Evolutionary conservation across 1,140 invertebrate genomes (phyloP), one percentile per base, ranked within the genome.

Genomic region (Drosophila nebulosa): DNA sequence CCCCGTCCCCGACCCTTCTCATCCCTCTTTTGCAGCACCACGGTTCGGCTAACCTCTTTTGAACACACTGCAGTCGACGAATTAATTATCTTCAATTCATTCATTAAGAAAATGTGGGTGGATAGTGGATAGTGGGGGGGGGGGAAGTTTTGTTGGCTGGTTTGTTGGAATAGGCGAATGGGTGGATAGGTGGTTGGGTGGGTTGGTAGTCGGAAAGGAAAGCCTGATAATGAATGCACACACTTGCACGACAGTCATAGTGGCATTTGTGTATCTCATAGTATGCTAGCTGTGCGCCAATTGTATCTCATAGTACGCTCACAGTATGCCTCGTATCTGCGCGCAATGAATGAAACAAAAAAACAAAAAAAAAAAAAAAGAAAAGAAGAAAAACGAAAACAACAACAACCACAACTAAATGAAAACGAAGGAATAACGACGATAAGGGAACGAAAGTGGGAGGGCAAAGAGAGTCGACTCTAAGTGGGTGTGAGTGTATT

Each of bases 41-140:
- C 39, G 39, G 39, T 46, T 46, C 39, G 39, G 39, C 39, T 46
- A 58, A 39, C 56, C 56, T 32, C 56, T 69, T 57, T 59, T 55
- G 71, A 64, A 70, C 71, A 76, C 51, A 16, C 39, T 81, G 83
- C 83, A 86, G 74, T 69, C 71, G 58, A 51, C 75, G 75, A 86
- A 81, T 86, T 86, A 88, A 86, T 86, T 86, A 86, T 86, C 83
- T 88, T 79, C 71, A 88, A 83, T 88, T 86, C 83, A 88, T 86
- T 86, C 83, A 86, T 88, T 86, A 88, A 86, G 81, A 74, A 79
- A 78, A 61, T 77, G 80, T 79, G 76, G 80, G 73, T 58, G 69
- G 61, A 26, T 51, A 61, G 26, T 22, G 67, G 30, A 10, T 32
- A 32, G 30, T 32, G 30, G 2, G 30, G 30, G 12, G 12, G 57